Conservation (phyloP, 2,888 invertebrate genomes). For the Agonopterix subpropinquella region DNA sequence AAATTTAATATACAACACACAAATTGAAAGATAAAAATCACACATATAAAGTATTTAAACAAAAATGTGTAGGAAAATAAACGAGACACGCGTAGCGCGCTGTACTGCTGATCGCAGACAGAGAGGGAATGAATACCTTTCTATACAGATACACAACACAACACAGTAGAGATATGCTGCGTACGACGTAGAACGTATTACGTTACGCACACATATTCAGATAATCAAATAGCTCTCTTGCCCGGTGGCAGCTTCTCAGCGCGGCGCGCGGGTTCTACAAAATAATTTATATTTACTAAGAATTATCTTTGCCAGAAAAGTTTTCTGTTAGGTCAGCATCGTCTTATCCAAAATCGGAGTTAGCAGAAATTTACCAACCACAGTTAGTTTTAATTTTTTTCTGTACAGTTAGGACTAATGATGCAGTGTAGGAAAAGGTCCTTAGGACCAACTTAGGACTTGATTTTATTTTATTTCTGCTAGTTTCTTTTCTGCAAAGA, state of each 20-base stretch:
- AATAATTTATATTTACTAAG: no score
- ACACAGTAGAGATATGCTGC: constrained; percentile 8
- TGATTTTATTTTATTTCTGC: no score
- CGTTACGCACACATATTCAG: constrained; percentile 9
- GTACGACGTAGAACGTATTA: constrained; percentile 5
- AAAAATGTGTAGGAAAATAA: constrained; percentile 24
- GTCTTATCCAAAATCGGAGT: no score
- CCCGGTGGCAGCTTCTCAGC: not conserved
- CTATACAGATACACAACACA: constrained; percentile 7
- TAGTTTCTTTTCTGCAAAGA: no score
- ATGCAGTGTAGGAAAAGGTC: no score
- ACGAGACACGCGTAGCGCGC: constrained; percentile 36
- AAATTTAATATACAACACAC: not conserved
- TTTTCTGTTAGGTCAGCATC: no score
- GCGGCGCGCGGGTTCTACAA: constrained; percentile 2
- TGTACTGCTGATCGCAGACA: constrained; percentile 32
- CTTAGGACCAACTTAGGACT: no score
- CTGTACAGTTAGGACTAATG: no score
- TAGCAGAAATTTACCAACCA: no score
- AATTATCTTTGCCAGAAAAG: no score
- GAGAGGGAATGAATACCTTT: constrained; percentile 36
- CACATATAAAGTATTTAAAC: constrained; percentile 7
- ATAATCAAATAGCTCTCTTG: constrained; percentile 8
- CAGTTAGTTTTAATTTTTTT: no score
- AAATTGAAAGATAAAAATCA: constrained; percentile 1